These are phyloP conservation scores for Koerneria pararmatus DNA, from an alignment of 2,888 invertebrate genomes.

Conservation along the genomic window DNA sequence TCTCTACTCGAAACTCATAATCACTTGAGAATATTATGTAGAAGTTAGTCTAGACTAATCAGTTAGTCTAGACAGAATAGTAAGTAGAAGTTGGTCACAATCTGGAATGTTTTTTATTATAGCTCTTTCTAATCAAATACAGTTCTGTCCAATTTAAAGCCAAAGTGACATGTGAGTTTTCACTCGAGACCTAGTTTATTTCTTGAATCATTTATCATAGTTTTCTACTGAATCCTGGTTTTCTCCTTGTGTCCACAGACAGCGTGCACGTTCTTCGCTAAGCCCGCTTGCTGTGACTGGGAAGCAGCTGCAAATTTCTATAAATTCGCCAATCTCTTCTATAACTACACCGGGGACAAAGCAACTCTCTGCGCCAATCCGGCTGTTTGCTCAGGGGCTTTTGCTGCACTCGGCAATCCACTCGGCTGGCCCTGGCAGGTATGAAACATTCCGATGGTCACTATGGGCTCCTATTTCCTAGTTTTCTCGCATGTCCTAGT, in stretches of 20 bases:
- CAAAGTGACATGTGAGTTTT: too few relatives aligned
- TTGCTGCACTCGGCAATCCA: constrained; percentile 45
- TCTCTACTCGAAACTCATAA: too few relatives aligned
- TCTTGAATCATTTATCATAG: too few relatives aligned
- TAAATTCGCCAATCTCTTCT: constrained; percentile 33
- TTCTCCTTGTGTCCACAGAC: constrained; percentile 60
- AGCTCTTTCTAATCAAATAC: too few relatives aligned
- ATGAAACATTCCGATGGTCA: background rate
- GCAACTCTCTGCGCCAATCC: constrained; percentile 44
- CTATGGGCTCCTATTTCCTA: background rate
- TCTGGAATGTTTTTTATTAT: too few relatives aligned
- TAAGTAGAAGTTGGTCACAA: too few relatives aligned
- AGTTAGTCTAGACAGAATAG: too few relatives aligned
- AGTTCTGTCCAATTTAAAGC: background rate
- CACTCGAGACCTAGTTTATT: too few relatives aligned
- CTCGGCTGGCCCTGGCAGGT: constrained; percentile 57
- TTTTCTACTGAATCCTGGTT: constrained; percentile 8
- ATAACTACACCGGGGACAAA: constrained; percentile 35
- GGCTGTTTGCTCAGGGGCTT: constrained; percentile 34
- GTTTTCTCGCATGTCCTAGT: background rate
- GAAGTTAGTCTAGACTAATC: too few relatives aligned
- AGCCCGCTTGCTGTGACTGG: constrained; percentile 52
- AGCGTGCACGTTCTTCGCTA: constrained; percentile 64
- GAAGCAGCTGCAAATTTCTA: constrained; percentile 37
- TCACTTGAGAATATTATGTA: too few relatives aligned